phyloP scores from a whole-genome alignment of 1,140 invertebrate species.

The Oncopodura yosiiana region DNA sequence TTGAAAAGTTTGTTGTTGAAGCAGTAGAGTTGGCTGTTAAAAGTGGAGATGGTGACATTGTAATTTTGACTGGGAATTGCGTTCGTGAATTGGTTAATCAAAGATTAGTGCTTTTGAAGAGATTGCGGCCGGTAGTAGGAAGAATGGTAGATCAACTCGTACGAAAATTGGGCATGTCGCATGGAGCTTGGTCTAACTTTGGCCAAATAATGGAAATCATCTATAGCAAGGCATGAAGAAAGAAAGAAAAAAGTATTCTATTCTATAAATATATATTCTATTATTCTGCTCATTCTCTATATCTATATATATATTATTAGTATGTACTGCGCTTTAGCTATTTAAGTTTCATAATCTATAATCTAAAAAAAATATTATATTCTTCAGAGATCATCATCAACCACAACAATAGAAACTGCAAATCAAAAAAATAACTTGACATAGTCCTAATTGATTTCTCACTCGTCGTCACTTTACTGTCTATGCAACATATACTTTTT shows the following conservation, averaged over 20 bases:
- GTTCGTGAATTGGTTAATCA: background rate
- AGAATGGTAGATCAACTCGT: background rate
- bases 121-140: background rate
- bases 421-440: too few relatives aligned
- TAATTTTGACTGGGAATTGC: background rate
- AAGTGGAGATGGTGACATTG: background rate
- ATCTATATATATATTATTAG: background rate
- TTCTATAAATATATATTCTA: background rate
- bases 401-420: too few relatives aligned
- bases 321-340: background rate
- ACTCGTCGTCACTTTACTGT: too few relatives aligned
- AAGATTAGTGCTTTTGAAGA: background rate
- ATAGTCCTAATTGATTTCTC: too few relatives aligned
- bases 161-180: background rate
- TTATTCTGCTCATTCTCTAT: background rate
- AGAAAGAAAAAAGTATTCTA: background rate
- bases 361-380: background rate
- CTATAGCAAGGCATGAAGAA: slow-evolving; percentile 4
- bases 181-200: background rate
- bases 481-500: too few relatives aligned
- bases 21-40: background rate
- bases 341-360: background rate
- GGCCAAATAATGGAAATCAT: background rate
- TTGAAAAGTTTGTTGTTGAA: background rate
- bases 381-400: too few relatives aligned